Evolutionary conservation across 2,888 invertebrate species (phyloP), one percentile per base, ranked within the genome.

Genomic region (Andrena bicolor): DNA sequence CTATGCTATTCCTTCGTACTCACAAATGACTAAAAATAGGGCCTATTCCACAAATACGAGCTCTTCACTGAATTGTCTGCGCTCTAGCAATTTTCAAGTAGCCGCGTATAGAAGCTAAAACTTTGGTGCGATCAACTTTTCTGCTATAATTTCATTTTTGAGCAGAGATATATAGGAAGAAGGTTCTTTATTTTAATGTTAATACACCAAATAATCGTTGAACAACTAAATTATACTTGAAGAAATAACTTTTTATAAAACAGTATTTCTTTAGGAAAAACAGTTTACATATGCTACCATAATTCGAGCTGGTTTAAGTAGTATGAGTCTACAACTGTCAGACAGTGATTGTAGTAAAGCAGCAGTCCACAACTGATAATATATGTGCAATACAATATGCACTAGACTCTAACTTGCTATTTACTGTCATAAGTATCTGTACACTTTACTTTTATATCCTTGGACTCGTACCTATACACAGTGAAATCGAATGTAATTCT

Each of bases 1-100:
- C 49, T 66, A 10, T 13, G 28, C 28, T 74, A 53, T n/a, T 10
- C 16, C 16, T 49, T 26, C 60, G 32, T 32, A n/a, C 49, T 32
- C 68, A 2, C 20, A 30, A 51, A 64, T 3, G 41, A 41, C 41
- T 41, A 41, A 13, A 13, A 48, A 53, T 53, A 23, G 51, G 53
- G 53, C 30, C 68, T 66, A 49, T 53, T 35, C 32, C 53, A 53
- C 53, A 56, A 68, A 56, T 56, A 41, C 63, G 51, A 51, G 13
- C 30, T 32, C 30, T 35, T 51, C 71, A 32, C 32, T 41, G 35
- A 32, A 13, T n/a, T 32, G 20, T n/a, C 32, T 32, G 4, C 20
- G 30, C 13, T 10, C 5, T 2, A 56, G 16, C 6, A n/a, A 13
- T 56, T 26, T 26, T 26, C 56, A 26, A 56, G 10, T 26, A 53